Evolutionary conservation across 2,797 vertebrate species (phyloP).

Genomic region (Antennarius maculatus): DNA sequence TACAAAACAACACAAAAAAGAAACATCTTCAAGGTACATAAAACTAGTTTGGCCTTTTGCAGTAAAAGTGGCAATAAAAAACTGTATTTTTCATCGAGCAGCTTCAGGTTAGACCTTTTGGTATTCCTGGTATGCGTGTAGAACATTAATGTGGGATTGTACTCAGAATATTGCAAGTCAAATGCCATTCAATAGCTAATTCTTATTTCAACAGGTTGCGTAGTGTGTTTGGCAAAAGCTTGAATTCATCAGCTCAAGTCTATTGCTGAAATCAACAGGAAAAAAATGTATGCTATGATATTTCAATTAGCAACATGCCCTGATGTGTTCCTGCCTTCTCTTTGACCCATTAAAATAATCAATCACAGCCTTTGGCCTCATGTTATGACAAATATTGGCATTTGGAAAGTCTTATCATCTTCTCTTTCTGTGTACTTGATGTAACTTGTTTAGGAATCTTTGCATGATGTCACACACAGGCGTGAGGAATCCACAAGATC

Average conservation of each 20-base stretch:
- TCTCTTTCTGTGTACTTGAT: constrained; percentile 67
- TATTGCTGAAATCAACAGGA: constrained; percentile 30
- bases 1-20: not conserved
- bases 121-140: constrained; percentile 18
- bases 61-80: no score
- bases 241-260: constrained; percentile 5
- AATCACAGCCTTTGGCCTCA: constrained; percentile 50
- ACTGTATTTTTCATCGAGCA: no score
- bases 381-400: constrained; percentile 54
- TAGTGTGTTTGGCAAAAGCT: constrained; percentile 23
- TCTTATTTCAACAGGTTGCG: constrained; percentile 24
- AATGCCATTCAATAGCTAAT: constrained; percentile 1
- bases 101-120: no score
- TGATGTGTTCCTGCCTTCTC: constrained; percentile 47
- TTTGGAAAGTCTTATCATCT: constrained; percentile 39
- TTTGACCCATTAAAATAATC: constrained; percentile 56
- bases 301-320: constrained; percentile 52
- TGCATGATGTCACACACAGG: constrained; percentile 74
- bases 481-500: constrained; percentile 71
- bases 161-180: not conserved
- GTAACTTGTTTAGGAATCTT: constrained; percentile 80
- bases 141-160: constrained; percentile 28
- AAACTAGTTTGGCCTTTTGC: not conserved
- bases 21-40: not conserved
- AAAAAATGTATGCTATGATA: constrained; percentile 45